A percentile compares a stretch with the other conserved stretches of the same genome.
Evolutionary conservation across 2,888 invertebrate genomes (phyloP).

Genomic region (Gymnoscelis rufifasciata): DNA sequence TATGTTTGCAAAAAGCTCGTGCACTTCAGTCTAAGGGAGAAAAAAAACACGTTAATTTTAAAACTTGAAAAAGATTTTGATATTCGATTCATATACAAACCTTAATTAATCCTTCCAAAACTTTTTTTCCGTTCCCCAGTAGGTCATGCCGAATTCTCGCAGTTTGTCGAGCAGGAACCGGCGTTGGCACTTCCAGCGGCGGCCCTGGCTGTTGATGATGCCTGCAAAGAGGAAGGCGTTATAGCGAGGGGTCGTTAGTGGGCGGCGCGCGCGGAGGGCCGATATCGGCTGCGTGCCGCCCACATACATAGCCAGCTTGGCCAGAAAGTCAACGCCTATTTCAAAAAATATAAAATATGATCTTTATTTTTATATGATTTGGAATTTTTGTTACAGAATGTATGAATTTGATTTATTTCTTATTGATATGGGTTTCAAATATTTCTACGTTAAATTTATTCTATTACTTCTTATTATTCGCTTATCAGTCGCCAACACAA

Average conservation of each 20-base stretch:
- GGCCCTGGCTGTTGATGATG: conserved; percentile 92
- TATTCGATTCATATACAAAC: conserved; percentile 55
- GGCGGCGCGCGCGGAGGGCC: conserved; percentile 56
- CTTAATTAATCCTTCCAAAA: conserved; percentile 92
- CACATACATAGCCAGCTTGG: conserved; percentile 41
- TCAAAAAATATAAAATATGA: too few relatives aligned
- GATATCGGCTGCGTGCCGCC: conserved; percentile 41
- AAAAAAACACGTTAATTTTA: too few relatives aligned
- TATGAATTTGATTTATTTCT: too few relatives aligned
- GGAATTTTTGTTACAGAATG: too few relatives aligned
- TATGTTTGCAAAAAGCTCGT: conserved; percentile 83
- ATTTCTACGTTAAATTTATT: too few relatives aligned
- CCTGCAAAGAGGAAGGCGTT: conserved; percentile 80
- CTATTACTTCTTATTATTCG: too few relatives aligned
- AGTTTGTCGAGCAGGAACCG: conserved; percentile 92
- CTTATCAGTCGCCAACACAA: too few relatives aligned
- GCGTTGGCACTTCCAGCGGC: conserved; percentile 93
- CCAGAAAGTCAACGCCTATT: conserved; percentile 1
- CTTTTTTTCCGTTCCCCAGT: conserved; percentile 87
- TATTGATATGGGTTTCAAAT: background rate
- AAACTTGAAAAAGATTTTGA: too few relatives aligned
- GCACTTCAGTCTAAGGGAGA: conserved; percentile 88
- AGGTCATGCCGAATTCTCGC: conserved; percentile 92
- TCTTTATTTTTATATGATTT: too few relatives aligned
- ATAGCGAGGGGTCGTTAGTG: conserved; percentile 44